A percentile compares a stretch with the other conserved stretches of the same genome.
These are phyloP conservation scores for Megaleporinus macrocephalus DNA, from an alignment of 2,113 vertebrate genomes.

Conservation along the genomic window DNA sequence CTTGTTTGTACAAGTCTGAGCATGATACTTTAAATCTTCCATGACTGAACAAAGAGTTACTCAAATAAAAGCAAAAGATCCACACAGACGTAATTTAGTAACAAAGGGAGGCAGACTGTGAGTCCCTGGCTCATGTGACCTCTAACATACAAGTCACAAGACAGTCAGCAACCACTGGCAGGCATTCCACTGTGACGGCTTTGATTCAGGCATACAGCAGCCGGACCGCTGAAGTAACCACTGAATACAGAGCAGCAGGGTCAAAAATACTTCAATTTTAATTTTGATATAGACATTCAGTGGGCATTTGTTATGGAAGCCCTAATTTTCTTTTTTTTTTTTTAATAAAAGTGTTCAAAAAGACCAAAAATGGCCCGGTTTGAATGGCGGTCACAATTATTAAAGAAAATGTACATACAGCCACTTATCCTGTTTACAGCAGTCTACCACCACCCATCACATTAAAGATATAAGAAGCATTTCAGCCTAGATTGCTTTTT, in stretches of 20 bases:
- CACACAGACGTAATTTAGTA: not conserved
- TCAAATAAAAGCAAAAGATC: not conserved
- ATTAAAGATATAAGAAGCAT: too few relatives aligned
- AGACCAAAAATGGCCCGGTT: too few relatives aligned
- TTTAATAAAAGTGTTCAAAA: too few relatives aligned
- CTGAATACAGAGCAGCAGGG: not conserved
- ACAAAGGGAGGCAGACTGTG: conserved; percentile 12
- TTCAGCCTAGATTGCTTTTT: too few relatives aligned
- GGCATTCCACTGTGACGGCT: not conserved
- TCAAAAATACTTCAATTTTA: not conserved
- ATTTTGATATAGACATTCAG: too few relatives aligned
- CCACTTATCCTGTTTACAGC: too few relatives aligned
- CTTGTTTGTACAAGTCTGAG: too few relatives aligned
- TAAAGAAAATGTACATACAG: too few relatives aligned
- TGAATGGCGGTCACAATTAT: too few relatives aligned
- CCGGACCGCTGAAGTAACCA: not conserved
- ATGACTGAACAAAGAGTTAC: not conserved
- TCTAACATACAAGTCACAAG: conserved; percentile 47
- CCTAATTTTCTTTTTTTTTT: too few relatives aligned
- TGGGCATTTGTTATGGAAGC: too few relatives aligned
- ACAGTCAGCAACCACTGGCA: conserved; percentile 34
- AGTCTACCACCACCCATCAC: too few relatives aligned
- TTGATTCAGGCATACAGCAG: not conserved
- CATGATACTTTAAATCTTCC: not conserved
- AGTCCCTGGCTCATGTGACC: conserved; percentile 35